Evolutionary conservation across 2,888 invertebrate species (phyloP).

Genomic region (Macrosiphum euphorbiae): DNA sequence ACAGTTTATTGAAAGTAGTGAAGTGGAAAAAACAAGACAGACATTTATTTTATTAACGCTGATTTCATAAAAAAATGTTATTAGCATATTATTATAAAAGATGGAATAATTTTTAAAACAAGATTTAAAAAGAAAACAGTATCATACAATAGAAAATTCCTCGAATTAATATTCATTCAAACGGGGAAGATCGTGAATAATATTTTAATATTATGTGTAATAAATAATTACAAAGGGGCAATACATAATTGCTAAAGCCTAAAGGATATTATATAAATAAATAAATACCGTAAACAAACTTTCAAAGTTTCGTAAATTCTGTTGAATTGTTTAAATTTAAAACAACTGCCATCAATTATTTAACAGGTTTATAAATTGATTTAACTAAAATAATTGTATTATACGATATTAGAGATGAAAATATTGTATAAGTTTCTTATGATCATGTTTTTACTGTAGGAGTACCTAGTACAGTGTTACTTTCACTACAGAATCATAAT

Average conservation of each 20-base stretch:
- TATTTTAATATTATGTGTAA: not conserved
- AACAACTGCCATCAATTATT: not conserved
- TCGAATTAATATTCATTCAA: not conserved
- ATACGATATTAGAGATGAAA: not conserved
- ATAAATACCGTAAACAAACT: not conserved
- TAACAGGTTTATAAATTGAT: not conserved
- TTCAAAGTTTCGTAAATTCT: not conserved
- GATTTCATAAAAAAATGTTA: not conserved
- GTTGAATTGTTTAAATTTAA: not conserved
- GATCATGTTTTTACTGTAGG: not conserved
- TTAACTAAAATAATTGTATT: not conserved
- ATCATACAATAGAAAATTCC: not conserved
- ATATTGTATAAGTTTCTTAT: not conserved
- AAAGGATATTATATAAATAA: slow-evolving; percentile 12
- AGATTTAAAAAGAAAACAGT: not conserved
- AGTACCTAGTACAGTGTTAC: not conserved
- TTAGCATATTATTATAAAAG: not conserved
- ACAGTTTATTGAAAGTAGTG: not conserved
- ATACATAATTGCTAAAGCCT: not conserved
- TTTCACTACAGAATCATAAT: not conserved
- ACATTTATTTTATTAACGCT: not conserved
- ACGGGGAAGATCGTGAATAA: not conserved
- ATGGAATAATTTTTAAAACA: not conserved
- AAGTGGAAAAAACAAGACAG: not conserved
- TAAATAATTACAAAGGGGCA: not conserved